phyloP scores from a whole-genome alignment of 2,888 invertebrate species.

The Patella caerulea region DNA sequence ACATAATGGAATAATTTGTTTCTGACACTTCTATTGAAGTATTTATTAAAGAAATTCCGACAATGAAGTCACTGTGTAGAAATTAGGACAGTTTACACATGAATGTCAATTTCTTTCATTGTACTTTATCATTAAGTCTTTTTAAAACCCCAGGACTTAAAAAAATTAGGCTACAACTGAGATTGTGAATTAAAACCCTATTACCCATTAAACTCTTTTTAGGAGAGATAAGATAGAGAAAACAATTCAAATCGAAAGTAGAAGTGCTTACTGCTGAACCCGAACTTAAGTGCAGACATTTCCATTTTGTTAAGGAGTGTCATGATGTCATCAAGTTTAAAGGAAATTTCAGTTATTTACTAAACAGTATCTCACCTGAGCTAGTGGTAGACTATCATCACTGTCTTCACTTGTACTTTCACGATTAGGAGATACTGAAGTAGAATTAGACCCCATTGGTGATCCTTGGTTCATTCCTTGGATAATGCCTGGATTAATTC shows the following conservation, averaged over 20 bases:
- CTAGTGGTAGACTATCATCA: slow-evolving; percentile 78
- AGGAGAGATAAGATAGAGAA: neutral
- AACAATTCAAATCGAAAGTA: neutral
- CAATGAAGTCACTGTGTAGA: no score
- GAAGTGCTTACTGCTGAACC: neutral
- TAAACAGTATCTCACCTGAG: slow-evolving; percentile 58
- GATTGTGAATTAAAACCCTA: no score
- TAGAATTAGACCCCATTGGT: slow-evolving; percentile 44
- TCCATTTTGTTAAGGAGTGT: neutral
- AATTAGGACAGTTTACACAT: no score
- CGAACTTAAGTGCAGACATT: neutral
- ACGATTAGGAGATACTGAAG: slow-evolving; percentile 74
- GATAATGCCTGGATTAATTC: neutral
- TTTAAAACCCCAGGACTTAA: slow-evolving; percentile 8
- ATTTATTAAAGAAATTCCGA: neutral
- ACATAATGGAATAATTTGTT: neutral
- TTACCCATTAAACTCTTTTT: no score
- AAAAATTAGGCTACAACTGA: neutral
- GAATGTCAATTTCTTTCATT: no score
- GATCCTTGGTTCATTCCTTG: slow-evolving; percentile 13
- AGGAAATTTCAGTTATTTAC: neutral
- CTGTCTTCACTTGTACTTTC: slow-evolving; percentile 89
- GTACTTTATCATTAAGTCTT: no score
- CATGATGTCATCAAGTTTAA: no score
- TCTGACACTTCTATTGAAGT: slow-evolving; percentile 10